A percentile compares a stretch with the other conserved stretches of the same genome.
Evolutionary conservation across 1,140 invertebrate species (phyloP).

Genomic region (Popillia japonica): DNA sequence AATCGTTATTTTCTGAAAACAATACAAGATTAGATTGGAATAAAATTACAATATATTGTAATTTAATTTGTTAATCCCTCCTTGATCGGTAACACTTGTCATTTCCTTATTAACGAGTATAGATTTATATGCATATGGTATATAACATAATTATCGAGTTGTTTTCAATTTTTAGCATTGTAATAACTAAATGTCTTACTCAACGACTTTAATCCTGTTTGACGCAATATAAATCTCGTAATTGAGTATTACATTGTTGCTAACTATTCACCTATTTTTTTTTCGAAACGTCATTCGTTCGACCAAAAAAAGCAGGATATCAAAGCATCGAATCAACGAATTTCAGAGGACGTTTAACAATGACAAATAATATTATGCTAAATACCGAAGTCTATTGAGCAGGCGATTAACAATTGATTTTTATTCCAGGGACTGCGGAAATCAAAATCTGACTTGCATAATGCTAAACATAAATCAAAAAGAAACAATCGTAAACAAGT

Average conservation of each 20-base stretch:
- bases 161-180: neutral
- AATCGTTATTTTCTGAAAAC: slow-evolving; percentile 2
- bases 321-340: slow-evolving; percentile 1
- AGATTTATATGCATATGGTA: neutral
- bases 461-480: slow-evolving; percentile 12
- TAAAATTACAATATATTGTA: neutral
- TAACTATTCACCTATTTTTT: slow-evolving; percentile 15
- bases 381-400: slow-evolving; percentile 1
- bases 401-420: slow-evolving; percentile 15
- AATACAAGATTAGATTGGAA: slow-evolving; percentile 15
- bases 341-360: slow-evolving; percentile 8
- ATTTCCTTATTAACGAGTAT: neutral
- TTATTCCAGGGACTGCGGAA: slow-evolving; percentile 13
- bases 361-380: slow-evolving; percentile 16
- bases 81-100: neutral
- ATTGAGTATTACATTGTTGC: neutral
- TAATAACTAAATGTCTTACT: slow-evolving; percentile 19
- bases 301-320: slow-evolving; percentile 6
- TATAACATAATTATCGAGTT: neutral
- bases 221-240: slow-evolving; percentile 4
- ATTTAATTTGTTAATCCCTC: neutral
- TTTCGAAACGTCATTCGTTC: neutral
- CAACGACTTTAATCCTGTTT: slow-evolving; percentile 14
- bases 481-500: slow-evolving; percentile 11
- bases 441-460: neutral